Evolutionary conservation across 2,888 invertebrate species (phyloP), one percentile per base, ranked within the genome.

Genomic region (Coronaproctus castanopsis): DNA sequence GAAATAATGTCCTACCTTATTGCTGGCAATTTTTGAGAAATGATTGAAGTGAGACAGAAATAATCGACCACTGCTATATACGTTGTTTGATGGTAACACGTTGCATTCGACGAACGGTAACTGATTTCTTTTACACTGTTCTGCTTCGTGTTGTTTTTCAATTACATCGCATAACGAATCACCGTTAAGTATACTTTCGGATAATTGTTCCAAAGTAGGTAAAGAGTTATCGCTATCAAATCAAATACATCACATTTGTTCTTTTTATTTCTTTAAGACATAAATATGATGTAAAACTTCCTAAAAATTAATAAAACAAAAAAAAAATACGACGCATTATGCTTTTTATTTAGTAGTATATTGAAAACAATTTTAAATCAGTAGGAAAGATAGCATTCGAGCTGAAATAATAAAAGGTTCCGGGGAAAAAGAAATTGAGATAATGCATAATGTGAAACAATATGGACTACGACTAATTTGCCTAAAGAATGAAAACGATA

Each of bases 41-140:
- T 95, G 86, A 1, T 97, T 97, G 72, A 97, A 92, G 72, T 97
- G 93, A 2, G 95, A 92, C 20, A 98, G 75, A 71, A 98, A 92
- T 23, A 97, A 75, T 56, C 97, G 78, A 1, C 96, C 90, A 0
- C 96, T 93, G 74, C 96, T 93, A 70, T 95, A 96, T 70, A 93
- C 92, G 59, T 89, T 85, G 66, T 87, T 87, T 2, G 87, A 82
- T 2, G 82, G 77, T 0, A 88, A 90, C 1, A 90, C 85, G 0
- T 78, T 73, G 65, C 86, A 87, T 69, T 90, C 90, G 24, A 53
- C 51, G 72, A 64, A 69, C 70, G 22, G 66, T 14, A 36, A 5
- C 36, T 36, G 36, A 14, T 36, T 36, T 36, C 14, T 36, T 14
- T 36, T 5, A 36, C 36, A 36, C 14, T 36, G 36, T 70, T 71